These are phyloP conservation scores for Scaptomyza parva DNA, from an alignment of 2,888 invertebrate species.

Conservation along the genomic window DNA sequence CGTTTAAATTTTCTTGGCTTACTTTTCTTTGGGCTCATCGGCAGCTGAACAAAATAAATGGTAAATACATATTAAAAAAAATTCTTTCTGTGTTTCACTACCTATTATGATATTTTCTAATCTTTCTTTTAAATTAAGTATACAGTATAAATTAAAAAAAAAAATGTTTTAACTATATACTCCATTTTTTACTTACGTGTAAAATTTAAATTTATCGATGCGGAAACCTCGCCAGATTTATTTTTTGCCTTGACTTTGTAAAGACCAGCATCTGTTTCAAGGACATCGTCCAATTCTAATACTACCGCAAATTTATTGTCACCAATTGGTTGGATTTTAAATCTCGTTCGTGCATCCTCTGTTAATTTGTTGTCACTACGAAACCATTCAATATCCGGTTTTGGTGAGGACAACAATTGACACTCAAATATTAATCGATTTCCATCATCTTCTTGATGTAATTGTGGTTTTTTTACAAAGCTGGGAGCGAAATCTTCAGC, in stretches of 20 bases:
- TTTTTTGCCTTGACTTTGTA: slow-evolving; percentile 99
- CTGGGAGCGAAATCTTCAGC: slow-evolving; percentile 97
- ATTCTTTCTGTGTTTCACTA: not conserved
- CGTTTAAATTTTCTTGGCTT: slow-evolving; percentile 85
- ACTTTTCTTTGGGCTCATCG: slow-evolving; percentile 98
- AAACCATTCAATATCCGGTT: slow-evolving; percentile 96
- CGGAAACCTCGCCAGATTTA: slow-evolving; percentile 98
- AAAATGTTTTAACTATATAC: no score
- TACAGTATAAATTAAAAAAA: not conserved
- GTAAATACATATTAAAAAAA: slow-evolving; percentile 38
- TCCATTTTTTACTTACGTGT: slow-evolving; percentile 91
- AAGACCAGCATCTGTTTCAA: slow-evolving; percentile 97
- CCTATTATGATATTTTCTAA: no score
- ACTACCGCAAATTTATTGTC: slow-evolving; percentile 95
- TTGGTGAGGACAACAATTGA: slow-evolving; percentile 93
- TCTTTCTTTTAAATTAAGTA: no score
- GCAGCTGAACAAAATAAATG: slow-evolving; percentile 88
- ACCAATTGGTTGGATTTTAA: slow-evolving; percentile 94
- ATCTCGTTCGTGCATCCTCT: slow-evolving; percentile 94
- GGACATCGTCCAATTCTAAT: slow-evolving; percentile 97
- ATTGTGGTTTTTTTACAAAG: slow-evolving; percentile 98
- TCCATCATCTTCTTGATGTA: slow-evolving; percentile 98
- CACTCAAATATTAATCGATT: slow-evolving; percentile 98
- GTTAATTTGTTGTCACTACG: slow-evolving; percentile 93
- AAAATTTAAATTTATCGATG: slow-evolving; percentile 98